These are phyloP conservation scores for Alcis repandata DNA, from an alignment of 2,888 invertebrate genomes.

Conservation along the genomic window DNA sequence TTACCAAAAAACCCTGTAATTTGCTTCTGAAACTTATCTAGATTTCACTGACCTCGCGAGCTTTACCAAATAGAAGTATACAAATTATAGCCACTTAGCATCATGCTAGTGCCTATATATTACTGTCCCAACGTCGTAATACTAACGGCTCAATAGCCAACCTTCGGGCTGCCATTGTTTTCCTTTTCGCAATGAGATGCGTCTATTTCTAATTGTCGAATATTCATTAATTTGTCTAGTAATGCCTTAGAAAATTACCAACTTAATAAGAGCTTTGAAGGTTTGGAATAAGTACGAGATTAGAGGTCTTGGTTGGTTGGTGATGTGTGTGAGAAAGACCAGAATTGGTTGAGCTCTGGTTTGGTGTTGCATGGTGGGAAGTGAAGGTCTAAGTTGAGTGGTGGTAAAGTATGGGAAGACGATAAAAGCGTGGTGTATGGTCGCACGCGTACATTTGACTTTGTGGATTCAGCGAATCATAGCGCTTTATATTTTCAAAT, in stretches of 20 bases:
- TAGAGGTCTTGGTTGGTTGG: conserved; percentile 15
- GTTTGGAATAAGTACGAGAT: not conserved
- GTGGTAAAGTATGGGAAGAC: conserved; percentile 60
- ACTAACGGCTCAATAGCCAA: conserved; percentile 61
- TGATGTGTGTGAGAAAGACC: conserved; percentile 15
- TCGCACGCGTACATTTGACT: conserved; percentile 70
- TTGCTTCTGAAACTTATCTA: conserved; percentile 29
- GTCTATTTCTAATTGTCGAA: conserved; percentile 69
- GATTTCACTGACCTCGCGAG: conserved; percentile 31
- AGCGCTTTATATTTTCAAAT: conserved; percentile 55
- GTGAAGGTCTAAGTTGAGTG: conserved; percentile 55
- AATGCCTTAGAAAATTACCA: conserved; percentile 54
- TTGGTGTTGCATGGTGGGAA: not conserved
- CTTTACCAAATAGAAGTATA: conserved; percentile 24
- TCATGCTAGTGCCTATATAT: conserved; percentile 24
- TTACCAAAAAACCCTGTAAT: conserved; percentile 18
- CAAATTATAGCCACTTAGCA: conserved; percentile 31
- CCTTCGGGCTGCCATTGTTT: conserved; percentile 66
- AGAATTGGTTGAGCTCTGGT: conserved; percentile 13
- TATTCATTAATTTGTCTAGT: conserved; percentile 71
- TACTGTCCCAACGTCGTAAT: conserved; percentile 40
- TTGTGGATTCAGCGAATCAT: conserved; percentile 53
- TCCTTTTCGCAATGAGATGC: conserved; percentile 65
- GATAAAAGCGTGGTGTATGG: conserved; percentile 72
- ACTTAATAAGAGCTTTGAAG: conserved; percentile 19